These are phyloP conservation scores for Ameiurus melas DNA, from an alignment of 2,113 vertebrate species.

Conservation along the genomic window DNA sequence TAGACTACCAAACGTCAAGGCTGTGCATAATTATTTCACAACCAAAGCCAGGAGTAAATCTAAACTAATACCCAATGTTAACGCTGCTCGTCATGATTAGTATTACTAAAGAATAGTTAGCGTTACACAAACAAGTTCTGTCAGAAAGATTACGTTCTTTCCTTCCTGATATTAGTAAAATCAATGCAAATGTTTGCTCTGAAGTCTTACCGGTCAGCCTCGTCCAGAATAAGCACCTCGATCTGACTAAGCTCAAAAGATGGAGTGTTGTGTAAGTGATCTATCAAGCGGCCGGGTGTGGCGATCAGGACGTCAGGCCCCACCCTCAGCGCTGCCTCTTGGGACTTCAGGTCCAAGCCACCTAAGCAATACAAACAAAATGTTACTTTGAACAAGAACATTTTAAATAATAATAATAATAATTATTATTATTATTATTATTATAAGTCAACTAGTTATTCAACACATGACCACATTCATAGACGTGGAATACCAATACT, in stretches of 20 bases:
- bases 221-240: constrained; percentile 95
- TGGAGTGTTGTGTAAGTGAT: constrained; percentile 97
- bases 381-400: not conserved
- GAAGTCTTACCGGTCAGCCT: constrained; percentile 84
- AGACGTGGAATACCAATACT: not conserved
- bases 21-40: not conserved
- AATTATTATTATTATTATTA: no score
- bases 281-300: constrained; percentile 92
- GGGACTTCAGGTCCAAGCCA: constrained; percentile 92
- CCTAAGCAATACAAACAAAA: constrained; percentile 68
- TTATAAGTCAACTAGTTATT: not conserved
- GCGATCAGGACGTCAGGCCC: constrained; percentile 94
- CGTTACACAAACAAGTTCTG: no score
- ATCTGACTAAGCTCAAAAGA: constrained; percentile 90
- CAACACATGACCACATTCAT: not conserved
- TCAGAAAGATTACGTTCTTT: not conserved
- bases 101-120: not conserved
- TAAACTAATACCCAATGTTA: not conserved
- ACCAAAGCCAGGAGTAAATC: not conserved
- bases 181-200: not conserved
- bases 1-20: not conserved
- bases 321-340: constrained; percentile 86
- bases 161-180: not conserved
- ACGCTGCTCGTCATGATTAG: not conserved
- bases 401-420: not conserved